Base-by-base conservation (phyloP, 1,140 invertebrate species). In the Hestina assimilis region DNA sequence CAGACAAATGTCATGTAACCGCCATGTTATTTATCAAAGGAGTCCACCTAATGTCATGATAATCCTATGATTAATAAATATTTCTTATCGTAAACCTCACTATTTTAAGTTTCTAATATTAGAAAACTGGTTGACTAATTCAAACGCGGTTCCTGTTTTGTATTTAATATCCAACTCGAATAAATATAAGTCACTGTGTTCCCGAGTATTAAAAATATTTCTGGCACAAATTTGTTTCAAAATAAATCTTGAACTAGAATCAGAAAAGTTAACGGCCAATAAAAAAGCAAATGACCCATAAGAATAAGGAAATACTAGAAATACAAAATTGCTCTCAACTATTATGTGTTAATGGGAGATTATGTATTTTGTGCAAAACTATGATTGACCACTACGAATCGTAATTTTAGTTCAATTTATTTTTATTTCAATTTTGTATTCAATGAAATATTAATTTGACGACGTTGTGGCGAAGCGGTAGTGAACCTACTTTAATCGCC, bases 11-110 rank as follows among this genome's bases (percentile, higher is more conserved):
- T 17, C 33, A 38, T 38, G 11, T 9, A 38, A 9, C 33, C 17
- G 17, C 33, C 12, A 38, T 38, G 8, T 38, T 38, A 38, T 14
- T 38, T 14, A 19, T 38, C 33, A 38, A 4, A 33, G 31, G 11
- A 15, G 33, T 31, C 11, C 28, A 17, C 42, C 14, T 26, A 7
- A 14, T 12, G 42, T 26, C 24, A 17, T 28, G 21, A 17, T 45
- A 28, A 26, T 45, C 42, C 24, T 12, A 45, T 45, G 42, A 45
- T 45, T 45, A 45, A 45, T 45, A 29, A 45, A 45, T n/a, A 26
- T 17, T 17, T 19, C 24, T 45, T 45, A 29, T 45, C 42, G 14
- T 45, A 28, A 1, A 45, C 15, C 24, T 28, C 21, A 15, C 24
- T 29, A 4, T 29, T 15, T 45, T 29, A 23, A 28, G 42, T 4